Base-by-base conservation (phyloP, 2,113 vertebrate species). In the Paraplagusia blochii region DNA sequence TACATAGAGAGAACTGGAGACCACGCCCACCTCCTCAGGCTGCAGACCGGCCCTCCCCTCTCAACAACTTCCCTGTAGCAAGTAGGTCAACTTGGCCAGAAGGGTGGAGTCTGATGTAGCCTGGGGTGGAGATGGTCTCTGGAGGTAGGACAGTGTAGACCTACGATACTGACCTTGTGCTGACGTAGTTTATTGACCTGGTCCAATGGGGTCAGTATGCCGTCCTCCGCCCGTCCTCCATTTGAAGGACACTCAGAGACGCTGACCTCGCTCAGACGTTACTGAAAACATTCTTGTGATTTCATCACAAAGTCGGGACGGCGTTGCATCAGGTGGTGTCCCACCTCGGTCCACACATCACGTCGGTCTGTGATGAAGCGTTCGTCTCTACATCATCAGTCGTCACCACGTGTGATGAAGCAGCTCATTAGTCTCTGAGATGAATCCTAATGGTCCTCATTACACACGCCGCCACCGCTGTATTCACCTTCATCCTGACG, bases 1-100 rank as follows among this genome's bases (percentile, higher is more conserved):
- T 98, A 98, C 86, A 98, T 98, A 89, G 98, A 98, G 98, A 98
- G 92, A 98, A 98, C 84, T 98, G 96, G 96, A 93, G 96, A 74
- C 96, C 96, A 57, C 92, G 96, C 71, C n/a, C n/a, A n/a, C n/a
- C n/a, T n/a, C 96, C 96, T 76, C 95, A 97, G 89, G 96, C 98
- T 81, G 93, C 95, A 74, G 96, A 98, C 89, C 90, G 97, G 85
- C 94, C 95, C 74, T 98, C 98, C 82, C 96, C 96, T 51, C 93
- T 98, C 80, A 98, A 98, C 89, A 98, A 98, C 91, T 98, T 98
- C 86, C 98, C 96, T 76, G 96, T 98, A 85, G 96, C 95, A 92
- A 98, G 95, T 98, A 93, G 13, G 95, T 16, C 8, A 29, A 29
- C 22, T 6, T 29, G 22, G 22, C 22, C 6, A 29, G 6, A 2